Conservation (phyloP, 2,888 invertebrate genomes). For the Eristalis tenax region DNA sequence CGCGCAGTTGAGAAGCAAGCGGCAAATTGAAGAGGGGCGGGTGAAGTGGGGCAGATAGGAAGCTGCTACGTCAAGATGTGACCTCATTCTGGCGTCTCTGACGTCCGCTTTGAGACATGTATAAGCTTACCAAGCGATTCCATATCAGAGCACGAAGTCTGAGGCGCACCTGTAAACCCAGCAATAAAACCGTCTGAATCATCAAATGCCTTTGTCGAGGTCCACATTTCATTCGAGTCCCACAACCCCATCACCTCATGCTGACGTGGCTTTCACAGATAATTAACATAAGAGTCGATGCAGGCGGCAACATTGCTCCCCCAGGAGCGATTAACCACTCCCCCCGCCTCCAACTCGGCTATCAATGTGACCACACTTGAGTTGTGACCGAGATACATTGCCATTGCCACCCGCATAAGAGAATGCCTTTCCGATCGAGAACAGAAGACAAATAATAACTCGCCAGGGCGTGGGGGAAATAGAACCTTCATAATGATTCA, state of each 20-base stretch:
- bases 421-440: background rate
- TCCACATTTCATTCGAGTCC: background rate
- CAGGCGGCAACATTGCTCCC: background rate
- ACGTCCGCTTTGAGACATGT: too few species aligned
- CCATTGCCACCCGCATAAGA: background rate
- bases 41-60: too few species aligned
- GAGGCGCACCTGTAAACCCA: too few species aligned
- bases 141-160: too few species aligned
- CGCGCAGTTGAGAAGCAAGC: too few species aligned
- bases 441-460: background rate
- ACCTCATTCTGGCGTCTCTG: too few species aligned
- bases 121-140: too few species aligned
- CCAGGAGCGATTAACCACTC: background rate
- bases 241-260: background rate
- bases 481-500: background rate
- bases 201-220: background rate
- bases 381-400: background rate
- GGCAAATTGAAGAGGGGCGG: too few species aligned
- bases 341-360: background rate
- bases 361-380: background rate
- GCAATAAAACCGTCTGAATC: background rate
- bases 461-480: background rate
- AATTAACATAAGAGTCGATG: background rate
- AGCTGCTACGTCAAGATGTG: too few species aligned
- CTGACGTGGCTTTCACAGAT: background rate